Conservation (phyloP, 2,888 invertebrate species). For the Oeneis ivallda region DNA sequence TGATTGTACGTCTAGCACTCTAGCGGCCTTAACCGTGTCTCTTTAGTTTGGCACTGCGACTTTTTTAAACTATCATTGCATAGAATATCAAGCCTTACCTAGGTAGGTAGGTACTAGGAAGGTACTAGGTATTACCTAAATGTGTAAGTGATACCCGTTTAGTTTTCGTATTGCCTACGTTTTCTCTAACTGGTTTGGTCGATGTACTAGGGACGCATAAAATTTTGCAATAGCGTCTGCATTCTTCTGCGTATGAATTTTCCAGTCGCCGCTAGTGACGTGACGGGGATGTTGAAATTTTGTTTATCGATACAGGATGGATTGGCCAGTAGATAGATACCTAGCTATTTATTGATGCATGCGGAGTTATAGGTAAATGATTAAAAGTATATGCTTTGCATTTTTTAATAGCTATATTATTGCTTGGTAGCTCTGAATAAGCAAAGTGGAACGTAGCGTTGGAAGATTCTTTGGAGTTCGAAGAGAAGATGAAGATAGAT, state of each 20-base stretch:
- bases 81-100: conserved; percentile 32
- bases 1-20: too few relatives aligned
- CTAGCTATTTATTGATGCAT: conserved; percentile 12
- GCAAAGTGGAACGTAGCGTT: too few relatives aligned
- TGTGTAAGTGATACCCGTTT: conserved; percentile 28
- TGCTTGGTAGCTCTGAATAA: too few relatives aligned
- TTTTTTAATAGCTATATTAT: too few relatives aligned
- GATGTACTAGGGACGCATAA: conserved; percentile 42
- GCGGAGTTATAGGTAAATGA: not conserved
- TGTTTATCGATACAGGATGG: conserved; percentile 21
- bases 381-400: not conserved
- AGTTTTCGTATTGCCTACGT: conserved; percentile 48
- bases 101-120: too few relatives aligned
- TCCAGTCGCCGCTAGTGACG: conserved; percentile 41
- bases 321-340: not conserved
- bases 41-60: not conserved
- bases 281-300: conserved; percentile 23
- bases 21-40: too few relatives aligned
- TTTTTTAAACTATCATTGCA: not conserved
- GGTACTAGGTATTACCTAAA: too few relatives aligned
- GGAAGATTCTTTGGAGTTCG: too few relatives aligned
- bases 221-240: conserved; percentile 50
- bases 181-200: conserved; percentile 49
- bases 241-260: conserved; percentile 51
- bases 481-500: too few relatives aligned